Conservation (phyloP, 1,140 invertebrate genomes). For the Drosophila erecta region DNA sequence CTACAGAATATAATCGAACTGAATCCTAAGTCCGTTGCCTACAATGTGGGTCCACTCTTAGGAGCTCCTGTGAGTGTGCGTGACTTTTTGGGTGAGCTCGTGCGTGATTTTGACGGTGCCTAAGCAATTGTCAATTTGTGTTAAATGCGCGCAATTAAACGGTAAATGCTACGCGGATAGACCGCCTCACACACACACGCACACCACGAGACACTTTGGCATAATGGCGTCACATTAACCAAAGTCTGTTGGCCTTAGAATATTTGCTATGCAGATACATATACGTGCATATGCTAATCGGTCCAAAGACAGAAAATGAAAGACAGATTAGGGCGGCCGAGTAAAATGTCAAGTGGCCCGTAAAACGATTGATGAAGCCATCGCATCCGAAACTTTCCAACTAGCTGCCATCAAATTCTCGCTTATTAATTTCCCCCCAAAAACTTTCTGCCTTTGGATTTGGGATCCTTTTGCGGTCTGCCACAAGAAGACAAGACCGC, state of each 20-base stretch:
- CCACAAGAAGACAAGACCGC: conserved; percentile 27
- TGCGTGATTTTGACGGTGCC: conserved; percentile 40
- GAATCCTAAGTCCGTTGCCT: neutral
- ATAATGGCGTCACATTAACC: conserved; percentile 68
- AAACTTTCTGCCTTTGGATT: conserved; percentile 51
- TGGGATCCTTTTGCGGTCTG: conserved; percentile 56
- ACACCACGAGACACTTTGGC: conserved; percentile 25
- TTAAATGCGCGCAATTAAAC: conserved; percentile 77
- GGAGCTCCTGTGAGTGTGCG: neutral
- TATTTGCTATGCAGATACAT: conserved; percentile 24
- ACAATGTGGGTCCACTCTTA: conserved; percentile 8
- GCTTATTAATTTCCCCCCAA: conserved; percentile 70
- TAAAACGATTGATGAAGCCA: conserved; percentile 50
- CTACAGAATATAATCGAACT: too few species aligned
- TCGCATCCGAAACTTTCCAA: conserved; percentile 22
- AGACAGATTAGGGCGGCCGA: conserved; percentile 17
- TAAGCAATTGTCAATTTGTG: conserved; percentile 77
- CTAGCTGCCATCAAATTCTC: conserved; percentile 47
- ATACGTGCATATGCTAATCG: conserved; percentile 34
- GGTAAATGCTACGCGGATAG: conserved; percentile 58
- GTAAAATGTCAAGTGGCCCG: conserved; percentile 44
- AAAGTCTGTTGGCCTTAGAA: conserved; percentile 44
- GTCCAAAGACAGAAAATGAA: conserved; percentile 14
- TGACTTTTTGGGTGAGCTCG: conserved; percentile 11
- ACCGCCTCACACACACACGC: conserved; percentile 7